Conservation (phyloP, 2,888 invertebrate species). For the Corythucha ciliata region DNA sequence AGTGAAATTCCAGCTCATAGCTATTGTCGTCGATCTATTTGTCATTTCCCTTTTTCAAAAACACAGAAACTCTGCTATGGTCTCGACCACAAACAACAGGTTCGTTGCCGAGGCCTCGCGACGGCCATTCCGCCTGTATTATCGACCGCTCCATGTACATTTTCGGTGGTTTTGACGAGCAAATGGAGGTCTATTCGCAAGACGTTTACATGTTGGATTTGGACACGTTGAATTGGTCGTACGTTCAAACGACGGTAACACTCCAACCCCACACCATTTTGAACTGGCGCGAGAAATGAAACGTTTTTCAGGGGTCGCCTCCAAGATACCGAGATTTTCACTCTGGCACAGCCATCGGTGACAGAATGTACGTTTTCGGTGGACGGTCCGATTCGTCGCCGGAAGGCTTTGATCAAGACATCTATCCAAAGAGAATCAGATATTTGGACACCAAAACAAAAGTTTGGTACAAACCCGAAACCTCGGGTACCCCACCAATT, state of each 20-base stretch:
- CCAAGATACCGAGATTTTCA: slow-evolving; percentile 74
- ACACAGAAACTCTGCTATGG: slow-evolving; percentile 56
- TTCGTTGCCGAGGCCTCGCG: slow-evolving; percentile 66
- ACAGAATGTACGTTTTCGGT: slow-evolving; percentile 82
- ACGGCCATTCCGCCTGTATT: slow-evolving; percentile 84
- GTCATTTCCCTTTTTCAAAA: neutral
- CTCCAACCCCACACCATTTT: no score
- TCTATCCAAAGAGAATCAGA: slow-evolving; percentile 67
- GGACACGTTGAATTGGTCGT: slow-evolving; percentile 61
- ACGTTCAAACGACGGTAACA: slow-evolving; percentile 46
- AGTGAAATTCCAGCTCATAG: no score
- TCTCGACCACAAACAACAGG: slow-evolving; percentile 57
- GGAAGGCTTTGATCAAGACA: slow-evolving; percentile 52
- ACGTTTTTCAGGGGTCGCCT: slow-evolving; percentile 42
- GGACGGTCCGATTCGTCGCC: slow-evolving; percentile 69
- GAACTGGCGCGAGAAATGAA: neutral
- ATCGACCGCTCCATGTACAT: slow-evolving; percentile 73
- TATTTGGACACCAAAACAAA: slow-evolving; percentile 62
- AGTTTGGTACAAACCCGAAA: slow-evolving; percentile 57
- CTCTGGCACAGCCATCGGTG: slow-evolving; percentile 65
- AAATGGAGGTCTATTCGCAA: slow-evolving; percentile 66
- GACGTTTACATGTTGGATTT: slow-evolving; percentile 68
- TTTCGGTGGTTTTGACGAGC: slow-evolving; percentile 85
- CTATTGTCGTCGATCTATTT: neutral
- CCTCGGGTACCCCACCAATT: slow-evolving; percentile 56